A percentile compares a stretch with the other conserved stretches of the same genome.
Conservation (phyloP, 1,140 invertebrate genomes). For the Danaus plexippus region DNA sequence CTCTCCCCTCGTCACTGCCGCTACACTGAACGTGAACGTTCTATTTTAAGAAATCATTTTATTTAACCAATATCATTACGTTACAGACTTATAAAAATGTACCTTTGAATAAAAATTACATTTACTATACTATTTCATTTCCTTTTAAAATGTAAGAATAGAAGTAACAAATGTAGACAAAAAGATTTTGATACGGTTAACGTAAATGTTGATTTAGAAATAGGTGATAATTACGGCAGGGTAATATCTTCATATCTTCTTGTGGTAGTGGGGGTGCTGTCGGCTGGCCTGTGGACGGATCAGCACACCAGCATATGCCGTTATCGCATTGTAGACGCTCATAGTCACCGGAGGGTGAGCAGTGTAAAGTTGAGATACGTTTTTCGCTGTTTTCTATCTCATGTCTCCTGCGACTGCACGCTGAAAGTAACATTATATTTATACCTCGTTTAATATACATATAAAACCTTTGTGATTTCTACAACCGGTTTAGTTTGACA, state of each 20-base stretch:
- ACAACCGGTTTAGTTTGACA: too few species aligned
- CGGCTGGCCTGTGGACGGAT: conserved; percentile 69
- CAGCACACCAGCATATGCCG: conserved; percentile 75
- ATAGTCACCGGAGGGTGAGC: conserved; percentile 73
- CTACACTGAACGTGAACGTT: conserved; percentile 24
- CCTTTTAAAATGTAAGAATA: conserved; percentile 1
- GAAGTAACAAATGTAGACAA: not conserved
- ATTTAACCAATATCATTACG: conserved; percentile 14
- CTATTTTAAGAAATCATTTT: conserved; percentile 25
- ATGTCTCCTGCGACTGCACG: conserved; percentile 72
- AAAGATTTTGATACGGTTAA: too few species aligned
- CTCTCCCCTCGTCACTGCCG: conserved; percentile 26
- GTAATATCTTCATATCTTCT: conserved; percentile 65
- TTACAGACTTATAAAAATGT: conserved; percentile 8
- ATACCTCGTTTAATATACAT: not conserved
- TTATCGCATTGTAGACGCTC: conserved; percentile 75
- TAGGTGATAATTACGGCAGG: conserved; percentile 71
- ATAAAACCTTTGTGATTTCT: not conserved
- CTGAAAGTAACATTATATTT: conserved; percentile 34
- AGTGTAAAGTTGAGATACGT: conserved; percentile 71
- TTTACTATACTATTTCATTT: not conserved
- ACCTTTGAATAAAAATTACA: not conserved
- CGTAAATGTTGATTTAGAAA: too few species aligned
- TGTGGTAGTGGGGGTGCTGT: conserved; percentile 66
- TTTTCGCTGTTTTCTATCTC: conserved; percentile 60